Evolutionary conservation across 2,888 invertebrate species (phyloP).

Genomic region (Caenorhabditis plicata): DNA sequence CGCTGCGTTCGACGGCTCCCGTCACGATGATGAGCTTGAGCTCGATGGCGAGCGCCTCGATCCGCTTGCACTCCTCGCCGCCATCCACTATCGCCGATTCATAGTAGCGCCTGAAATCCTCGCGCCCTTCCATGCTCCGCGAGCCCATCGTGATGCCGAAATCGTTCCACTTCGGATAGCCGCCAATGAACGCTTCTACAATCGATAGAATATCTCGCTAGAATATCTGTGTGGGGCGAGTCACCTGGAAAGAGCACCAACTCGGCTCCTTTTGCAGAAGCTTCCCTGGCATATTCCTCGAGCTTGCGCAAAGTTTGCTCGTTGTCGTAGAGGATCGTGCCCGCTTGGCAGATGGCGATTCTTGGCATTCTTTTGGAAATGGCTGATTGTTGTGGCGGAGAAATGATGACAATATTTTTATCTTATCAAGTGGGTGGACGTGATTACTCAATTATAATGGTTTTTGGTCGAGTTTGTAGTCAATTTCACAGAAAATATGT

Average conservation of each 20-base stretch:
- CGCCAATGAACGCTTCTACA: slow-evolving; percentile 59
- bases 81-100: slow-evolving; percentile 48
- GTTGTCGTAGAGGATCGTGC: slow-evolving; percentile 54
- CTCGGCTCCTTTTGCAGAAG: slow-evolving; percentile 43
- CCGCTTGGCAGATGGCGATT: slow-evolving; percentile 55
- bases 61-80: slow-evolving; percentile 38
- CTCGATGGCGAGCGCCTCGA: slow-evolving; percentile 28
- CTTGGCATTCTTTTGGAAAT: slow-evolving; percentile 29
- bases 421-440: too few relatives aligned
- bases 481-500: too few relatives aligned
- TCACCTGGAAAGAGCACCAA: slow-evolving; percentile 56
- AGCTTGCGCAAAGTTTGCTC: slow-evolving; percentile 38
- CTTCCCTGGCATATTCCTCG: slow-evolving; percentile 34
- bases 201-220: too few relatives aligned
- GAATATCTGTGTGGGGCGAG: too few relatives aligned
- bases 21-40: slow-evolving; percentile 46
- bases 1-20: slow-evolving; percentile 56
- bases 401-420: not conserved
- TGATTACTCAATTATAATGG: too few relatives aligned
- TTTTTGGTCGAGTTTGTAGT: too few relatives aligned
- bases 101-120: slow-evolving; percentile 57
- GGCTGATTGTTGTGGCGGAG: too few relatives aligned
- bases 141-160: slow-evolving; percentile 59
- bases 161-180: slow-evolving; percentile 57
- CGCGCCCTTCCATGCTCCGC: slow-evolving; percentile 51